Evolutionary conservation across 2,113 vertebrate species (phyloP).

Genomic region (Axis porcinus): DNA sequence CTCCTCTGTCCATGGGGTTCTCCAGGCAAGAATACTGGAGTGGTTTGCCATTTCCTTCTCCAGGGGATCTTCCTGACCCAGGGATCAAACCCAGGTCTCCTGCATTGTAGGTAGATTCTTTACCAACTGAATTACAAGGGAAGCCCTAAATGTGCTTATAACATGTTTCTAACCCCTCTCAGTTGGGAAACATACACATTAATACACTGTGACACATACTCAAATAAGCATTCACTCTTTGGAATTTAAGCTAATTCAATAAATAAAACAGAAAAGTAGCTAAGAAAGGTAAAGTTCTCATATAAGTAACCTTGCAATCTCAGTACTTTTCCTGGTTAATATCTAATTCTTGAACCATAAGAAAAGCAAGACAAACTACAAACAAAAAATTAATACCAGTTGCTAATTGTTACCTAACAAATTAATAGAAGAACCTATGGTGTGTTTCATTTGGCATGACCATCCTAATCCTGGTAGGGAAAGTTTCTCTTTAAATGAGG

Average conservation of each 20-base stretch:
- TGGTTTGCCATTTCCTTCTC: not conserved
- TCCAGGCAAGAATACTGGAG: not conserved
- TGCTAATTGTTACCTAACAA: not conserved
- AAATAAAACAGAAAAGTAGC: not conserved
- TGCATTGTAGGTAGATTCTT: not conserved
- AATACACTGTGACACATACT: not conserved
- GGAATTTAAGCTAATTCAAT: not conserved
- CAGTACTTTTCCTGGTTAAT: not conserved
- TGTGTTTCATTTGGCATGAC: not conserved
- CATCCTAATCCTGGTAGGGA: not conserved
- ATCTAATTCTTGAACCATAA: not conserved
- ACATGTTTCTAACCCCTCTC: not conserved
- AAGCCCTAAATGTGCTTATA: not conserved
- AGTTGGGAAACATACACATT: not conserved
- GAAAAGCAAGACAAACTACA: not conserved
- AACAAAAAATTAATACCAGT: not conserved
- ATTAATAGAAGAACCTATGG: not conserved
- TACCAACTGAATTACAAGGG: not conserved
- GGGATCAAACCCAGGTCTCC: not conserved
- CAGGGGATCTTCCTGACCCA: not conserved
- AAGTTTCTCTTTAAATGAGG: not conserved
- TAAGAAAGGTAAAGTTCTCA: not conserved
- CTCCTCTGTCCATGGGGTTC: not conserved
- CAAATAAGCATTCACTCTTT: not conserved
- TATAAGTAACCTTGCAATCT: not conserved